Evolutionary conservation across 2,113 vertebrate species (phyloP).

Genomic region (Spheniscus mendiculus): DNA sequence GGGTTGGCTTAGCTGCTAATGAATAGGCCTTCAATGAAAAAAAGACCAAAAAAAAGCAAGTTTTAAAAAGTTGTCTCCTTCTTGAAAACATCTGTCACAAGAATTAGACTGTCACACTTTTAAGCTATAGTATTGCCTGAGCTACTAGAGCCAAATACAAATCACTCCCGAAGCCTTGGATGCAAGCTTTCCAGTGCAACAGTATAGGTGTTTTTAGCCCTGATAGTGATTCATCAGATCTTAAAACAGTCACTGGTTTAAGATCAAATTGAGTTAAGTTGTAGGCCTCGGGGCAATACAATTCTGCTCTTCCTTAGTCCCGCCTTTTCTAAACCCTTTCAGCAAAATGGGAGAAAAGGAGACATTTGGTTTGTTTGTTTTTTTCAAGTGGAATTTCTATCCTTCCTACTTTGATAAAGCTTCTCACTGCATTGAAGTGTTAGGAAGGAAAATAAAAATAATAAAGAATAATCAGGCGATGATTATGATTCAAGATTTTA

Average conservation of each 20-base stretch:
- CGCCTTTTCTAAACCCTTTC: background rate
- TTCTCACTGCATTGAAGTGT: background rate
- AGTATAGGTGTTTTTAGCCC: background rate
- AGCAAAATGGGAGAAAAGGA: background rate
- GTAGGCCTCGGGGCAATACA: background rate
- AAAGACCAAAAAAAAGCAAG: no score
- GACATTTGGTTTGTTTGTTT: background rate
- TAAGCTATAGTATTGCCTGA: background rate
- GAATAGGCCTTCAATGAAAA: background rate
- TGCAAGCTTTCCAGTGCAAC: background rate
- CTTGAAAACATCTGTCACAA: background rate
- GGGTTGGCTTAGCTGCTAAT: background rate
- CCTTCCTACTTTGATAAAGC: background rate
- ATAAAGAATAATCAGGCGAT: background rate
- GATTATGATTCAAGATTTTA: background rate
- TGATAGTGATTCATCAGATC: background rate
- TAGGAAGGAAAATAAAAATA: background rate
- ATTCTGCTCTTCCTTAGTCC: background rate
- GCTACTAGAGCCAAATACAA: background rate
- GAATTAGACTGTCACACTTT: background rate
- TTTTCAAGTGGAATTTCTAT: background rate
- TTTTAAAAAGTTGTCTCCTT: background rate
- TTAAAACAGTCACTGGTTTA: conserved; percentile 16
- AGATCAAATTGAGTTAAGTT: background rate
- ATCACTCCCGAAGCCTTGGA: background rate